These are phyloP conservation scores for Drosophila meridionalis DNA, from an alignment of 2,888 invertebrate genomes.

Conservation along the genomic window DNA sequence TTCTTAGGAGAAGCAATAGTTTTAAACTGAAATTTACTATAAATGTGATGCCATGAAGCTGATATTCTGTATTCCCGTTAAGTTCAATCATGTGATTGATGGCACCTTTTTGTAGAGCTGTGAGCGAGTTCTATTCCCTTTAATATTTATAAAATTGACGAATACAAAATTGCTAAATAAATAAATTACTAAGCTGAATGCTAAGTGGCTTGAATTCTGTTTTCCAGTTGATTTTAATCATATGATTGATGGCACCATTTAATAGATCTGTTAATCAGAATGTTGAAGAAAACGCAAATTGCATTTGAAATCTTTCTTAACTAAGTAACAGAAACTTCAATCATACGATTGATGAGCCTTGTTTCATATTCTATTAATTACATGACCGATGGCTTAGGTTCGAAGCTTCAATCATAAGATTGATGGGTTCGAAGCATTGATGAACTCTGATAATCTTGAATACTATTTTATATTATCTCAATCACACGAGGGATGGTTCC, in stretches of 20 bases:
- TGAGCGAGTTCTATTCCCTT: neutral
- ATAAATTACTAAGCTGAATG: neutral
- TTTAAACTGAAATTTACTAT: neutral
- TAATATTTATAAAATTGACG: neutral
- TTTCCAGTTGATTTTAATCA: neutral
- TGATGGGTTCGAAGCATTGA: neutral
- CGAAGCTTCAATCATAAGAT: neutral
- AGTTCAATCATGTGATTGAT: neutral
- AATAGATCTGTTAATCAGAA: neutral
- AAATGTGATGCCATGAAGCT: neutral
- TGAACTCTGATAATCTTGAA: neutral
- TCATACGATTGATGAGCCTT: neutral
- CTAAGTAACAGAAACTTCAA: neutral
- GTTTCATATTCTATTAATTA: neutral
- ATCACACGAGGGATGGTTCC: neutral
- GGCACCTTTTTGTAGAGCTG: neutral
- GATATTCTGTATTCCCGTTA: neutral
- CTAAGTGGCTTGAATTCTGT: neutral
- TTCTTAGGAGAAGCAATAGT: neutral
- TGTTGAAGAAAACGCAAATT: neutral
- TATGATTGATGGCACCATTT: conserved; percentile 1
- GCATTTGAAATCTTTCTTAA: neutral
- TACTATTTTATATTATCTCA: neutral
- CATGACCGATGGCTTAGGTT: neutral
- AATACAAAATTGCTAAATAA: neutral